Percentiles rank a stretch among this genome's conserved stretches.
Conservation (phyloP, 2,888 invertebrate species). For the Agrilus mali region DNA sequence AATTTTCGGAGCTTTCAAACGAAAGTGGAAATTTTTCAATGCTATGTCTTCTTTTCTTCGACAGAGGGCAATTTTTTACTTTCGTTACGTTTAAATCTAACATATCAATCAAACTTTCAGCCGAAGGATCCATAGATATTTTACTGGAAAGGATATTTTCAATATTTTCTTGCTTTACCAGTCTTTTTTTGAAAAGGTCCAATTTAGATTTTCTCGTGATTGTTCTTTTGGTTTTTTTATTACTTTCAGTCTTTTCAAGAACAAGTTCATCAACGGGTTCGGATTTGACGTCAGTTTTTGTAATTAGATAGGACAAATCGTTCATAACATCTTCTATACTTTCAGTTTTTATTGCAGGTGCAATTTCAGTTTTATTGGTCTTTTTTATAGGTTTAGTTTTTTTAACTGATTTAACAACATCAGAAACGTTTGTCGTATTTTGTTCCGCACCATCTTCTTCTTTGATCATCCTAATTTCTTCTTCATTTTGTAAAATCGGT, state of each 20-base stretch:
- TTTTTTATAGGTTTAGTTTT: conserved; percentile 10
- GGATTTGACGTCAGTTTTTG: conserved; percentile 22
- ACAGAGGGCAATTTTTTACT: conserved; percentile 19
- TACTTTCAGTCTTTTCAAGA: conserved; percentile 18
- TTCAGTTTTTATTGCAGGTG: conserved; percentile 12
- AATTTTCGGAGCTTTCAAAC: conserved; percentile 13
- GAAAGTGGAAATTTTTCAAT: conserved; percentile 30
- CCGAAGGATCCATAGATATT: conserved; percentile 21
- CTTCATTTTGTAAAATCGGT: conserved; percentile 10
- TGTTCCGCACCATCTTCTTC: conserved; percentile 6
- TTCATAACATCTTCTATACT: conserved; percentile 30
- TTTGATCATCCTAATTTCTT: conserved; percentile 10
- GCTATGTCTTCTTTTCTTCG: conserved; percentile 28
- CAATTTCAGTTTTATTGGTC: conserved; percentile 19
- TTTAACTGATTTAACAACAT: conserved; percentile 9
- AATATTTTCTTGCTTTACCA: conserved; percentile 26
- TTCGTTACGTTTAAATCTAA: conserved; percentile 28
- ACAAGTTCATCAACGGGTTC: conserved; percentile 20
- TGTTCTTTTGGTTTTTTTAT: conserved; percentile 10
- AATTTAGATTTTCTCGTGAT: conserved; percentile 20
- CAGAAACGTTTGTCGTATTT: conserved; percentile 14
- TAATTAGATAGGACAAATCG: conserved; percentile 24
- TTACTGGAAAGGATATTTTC: conserved; percentile 25
- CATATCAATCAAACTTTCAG: conserved; percentile 31
- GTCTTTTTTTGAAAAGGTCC: conserved; percentile 21